A percentile compares a stretch with the other conserved stretches of the same genome.
These are phyloP conservation scores for Myopa tessellatipennis DNA, from an alignment of 2,888 invertebrate genomes.

Conservation along the genomic window DNA sequence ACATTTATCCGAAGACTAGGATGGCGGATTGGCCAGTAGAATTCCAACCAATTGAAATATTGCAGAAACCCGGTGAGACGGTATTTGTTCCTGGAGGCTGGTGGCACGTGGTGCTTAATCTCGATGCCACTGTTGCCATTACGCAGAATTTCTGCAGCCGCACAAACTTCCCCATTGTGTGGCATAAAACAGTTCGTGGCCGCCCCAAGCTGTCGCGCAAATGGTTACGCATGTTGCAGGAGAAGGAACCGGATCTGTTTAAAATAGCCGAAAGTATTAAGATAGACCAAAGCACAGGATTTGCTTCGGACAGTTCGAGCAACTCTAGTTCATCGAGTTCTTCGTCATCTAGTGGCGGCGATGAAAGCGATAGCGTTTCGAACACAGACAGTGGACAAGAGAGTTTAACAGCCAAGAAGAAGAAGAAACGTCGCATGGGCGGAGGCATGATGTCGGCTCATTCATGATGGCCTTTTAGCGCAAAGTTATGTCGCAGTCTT, in stretches of 20 bases:
- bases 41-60: conserved; percentile 91
- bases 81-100: conserved; percentile 99
- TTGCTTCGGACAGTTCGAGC: conserved; percentile 94
- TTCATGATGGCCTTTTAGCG: conserved; percentile 58
- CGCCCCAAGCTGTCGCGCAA: conserved; percentile 95
- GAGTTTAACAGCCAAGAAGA: conserved; percentile 87
- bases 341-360: conserved; percentile 70
- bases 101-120: conserved; percentile 99
- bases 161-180: conserved; percentile 96
- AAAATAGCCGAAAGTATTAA: conserved; percentile 86
- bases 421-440: conserved; percentile 75
- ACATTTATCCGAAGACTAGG: conserved; percentile 94
- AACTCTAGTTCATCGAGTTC: conserved; percentile 83
- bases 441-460: conserved; percentile 51
- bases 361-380: conserved; percentile 72
- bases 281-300: conserved; percentile 85
- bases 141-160: conserved; percentile 98
- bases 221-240: conserved; percentile 81
- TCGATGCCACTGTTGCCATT: conserved; percentile 95
- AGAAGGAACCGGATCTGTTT: conserved; percentile 82
- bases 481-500: conserved; percentile 39
- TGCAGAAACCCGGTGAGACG: conserved; percentile 96
- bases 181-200: conserved; percentile 97
- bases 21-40: conserved; percentile 89
- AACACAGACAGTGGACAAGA: conserved; percentile 88